phyloP scores from a whole-genome alignment of 2,888 invertebrate species.

The Gerris lacustris region DNA sequence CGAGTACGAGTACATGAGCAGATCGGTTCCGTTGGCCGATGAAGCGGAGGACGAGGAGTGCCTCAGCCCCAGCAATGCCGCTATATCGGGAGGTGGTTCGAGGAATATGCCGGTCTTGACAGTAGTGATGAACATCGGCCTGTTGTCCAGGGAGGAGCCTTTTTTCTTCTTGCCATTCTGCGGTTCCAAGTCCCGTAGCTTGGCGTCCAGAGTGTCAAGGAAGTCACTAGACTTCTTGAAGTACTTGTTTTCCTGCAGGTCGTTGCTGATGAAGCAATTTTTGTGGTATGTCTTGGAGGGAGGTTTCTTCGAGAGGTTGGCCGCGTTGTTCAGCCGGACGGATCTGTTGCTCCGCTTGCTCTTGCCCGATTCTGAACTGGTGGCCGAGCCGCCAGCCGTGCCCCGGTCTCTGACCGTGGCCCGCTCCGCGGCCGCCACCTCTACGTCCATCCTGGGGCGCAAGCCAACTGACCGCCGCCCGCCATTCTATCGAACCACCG shows the following conservation, averaged over 20 bases:
- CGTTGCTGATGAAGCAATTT: slow-evolving; percentile 33
- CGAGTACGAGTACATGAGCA: slow-evolving; percentile 33
- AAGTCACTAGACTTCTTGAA: slow-evolving; percentile 39
- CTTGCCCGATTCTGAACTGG: slow-evolving; percentile 29
- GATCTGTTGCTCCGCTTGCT: background rate
- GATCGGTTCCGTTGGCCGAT: slow-evolving; percentile 34
- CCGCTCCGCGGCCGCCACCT: slow-evolving; percentile 25
- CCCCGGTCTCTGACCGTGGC: slow-evolving; percentile 30
- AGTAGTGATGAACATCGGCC: slow-evolving; percentile 58
- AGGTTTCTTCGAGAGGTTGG: background rate
- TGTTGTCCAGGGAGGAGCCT: slow-evolving; percentile 26
- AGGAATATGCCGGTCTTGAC: slow-evolving; percentile 67
- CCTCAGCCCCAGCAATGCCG: slow-evolving; percentile 48
- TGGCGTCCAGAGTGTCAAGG: slow-evolving; percentile 48
- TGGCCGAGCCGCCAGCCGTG: slow-evolving; percentile 32
- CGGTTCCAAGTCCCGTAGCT: slow-evolving; percentile 54
- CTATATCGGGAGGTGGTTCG: slow-evolving; percentile 61
- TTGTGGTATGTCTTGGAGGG: slow-evolving; percentile 25
- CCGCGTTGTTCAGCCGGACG: slow-evolving; percentile 29
- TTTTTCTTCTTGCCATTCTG: slow-evolving; percentile 28
- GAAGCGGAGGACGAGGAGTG: slow-evolving; percentile 28
- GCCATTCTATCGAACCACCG: slow-evolving; percentile 22
- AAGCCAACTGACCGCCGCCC: slow-evolving; percentile 8
- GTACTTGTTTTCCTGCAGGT: slow-evolving; percentile 34
- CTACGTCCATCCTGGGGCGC: slow-evolving; percentile 29